Base-by-base conservation (phyloP, 2,888 invertebrate species). In the Caenorhabditis becei region DNA sequence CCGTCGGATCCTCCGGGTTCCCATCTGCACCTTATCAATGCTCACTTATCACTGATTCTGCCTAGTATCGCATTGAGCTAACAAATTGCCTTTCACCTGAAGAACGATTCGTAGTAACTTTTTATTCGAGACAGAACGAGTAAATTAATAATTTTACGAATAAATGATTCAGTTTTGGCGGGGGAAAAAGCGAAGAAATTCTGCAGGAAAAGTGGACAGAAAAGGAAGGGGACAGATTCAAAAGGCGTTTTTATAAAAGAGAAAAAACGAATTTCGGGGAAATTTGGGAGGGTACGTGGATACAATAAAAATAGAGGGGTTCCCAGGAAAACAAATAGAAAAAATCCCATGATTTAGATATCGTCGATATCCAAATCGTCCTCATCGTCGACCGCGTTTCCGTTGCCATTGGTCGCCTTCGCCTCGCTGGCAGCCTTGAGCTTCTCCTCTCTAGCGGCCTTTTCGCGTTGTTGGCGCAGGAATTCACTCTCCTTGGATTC, bases 301-400 rank as follows among this genome's bases (percentile, higher is more conserved):
- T 51, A 10, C 49, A 44, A 11, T 51, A 28, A 35, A 63, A 20
- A 62, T 54, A 41, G 47, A 51, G 41, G 18, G 2, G 56, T 11
- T 20, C n/a, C 11, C 41, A 54, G 51, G 44, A 66, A 61, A 54
- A 20, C 18, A 24, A 32, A 4, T 11, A 63, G 37, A 69, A 65
- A 47, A 44, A 32, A 49, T 47, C 47, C 23, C 20, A 24, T 26
- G 24, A 61, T 18, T 87, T 85, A 89, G 79, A 89, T 89, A 74
- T 89, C 87, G 51, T 89, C 89, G 56, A 89, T 89, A 72, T 89
- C 87, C 77, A 89, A 70, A 54, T 90, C 85, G 35, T 88, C 85
- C 16, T 72, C 80, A 4, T 88, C 83, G 35, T 77, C 78, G 18
- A 65, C 66, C 7, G 77, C 74, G 53, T 18, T 20, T n/a, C 53